Conservation (phyloP, 2,888 invertebrate genomes). For the Andricus curvator region DNA sequence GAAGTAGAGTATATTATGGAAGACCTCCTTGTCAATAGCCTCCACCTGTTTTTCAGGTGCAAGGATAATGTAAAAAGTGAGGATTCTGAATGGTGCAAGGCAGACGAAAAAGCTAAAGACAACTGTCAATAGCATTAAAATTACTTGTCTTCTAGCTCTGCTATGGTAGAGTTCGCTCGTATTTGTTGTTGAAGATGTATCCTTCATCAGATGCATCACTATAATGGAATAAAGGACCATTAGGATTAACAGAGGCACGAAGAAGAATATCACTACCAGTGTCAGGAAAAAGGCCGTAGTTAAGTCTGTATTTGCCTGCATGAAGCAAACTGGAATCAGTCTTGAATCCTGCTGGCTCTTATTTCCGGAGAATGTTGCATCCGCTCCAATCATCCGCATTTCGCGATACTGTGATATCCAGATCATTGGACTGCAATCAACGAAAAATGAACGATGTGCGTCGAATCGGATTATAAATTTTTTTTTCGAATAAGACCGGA, state of each 20-base stretch:
- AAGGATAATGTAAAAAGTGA: constrained; percentile 92
- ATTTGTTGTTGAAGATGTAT: constrained; percentile 90
- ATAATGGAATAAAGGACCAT: constrained; percentile 91
- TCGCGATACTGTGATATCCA: constrained; percentile 73
- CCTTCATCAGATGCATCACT: constrained; percentile 90
- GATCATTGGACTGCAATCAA: constrained; percentile 87
- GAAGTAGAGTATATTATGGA: constrained; percentile 91
- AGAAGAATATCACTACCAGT: constrained; percentile 89
- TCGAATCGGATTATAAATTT: constrained; percentile 10
- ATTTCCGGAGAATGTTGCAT: constrained; percentile 83
- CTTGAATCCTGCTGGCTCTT: constrained; percentile 82
- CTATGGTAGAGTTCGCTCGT: constrained; percentile 86
- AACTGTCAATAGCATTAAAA: constrained; percentile 93
- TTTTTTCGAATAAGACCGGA: constrained; percentile 4
- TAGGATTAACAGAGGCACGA: constrained; percentile 89
- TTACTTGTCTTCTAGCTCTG: constrained; percentile 88
- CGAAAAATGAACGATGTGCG: constrained; percentile 68
- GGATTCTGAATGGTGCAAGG: constrained; percentile 91
- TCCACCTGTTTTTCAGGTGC: constrained; percentile 84
- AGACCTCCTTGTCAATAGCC: constrained; percentile 87
- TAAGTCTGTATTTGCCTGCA: constrained; percentile 88
- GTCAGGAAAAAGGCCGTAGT: constrained; percentile 89
- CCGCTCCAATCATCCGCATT: constrained; percentile 70
- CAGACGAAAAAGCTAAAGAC: constrained; percentile 95
- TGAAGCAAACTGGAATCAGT: constrained; percentile 89